A percentile compares a stretch with the other conserved stretches of the same genome.
phyloP scores from a whole-genome alignment of 2,113 vertebrate species.

The Otus sunia region DNA sequence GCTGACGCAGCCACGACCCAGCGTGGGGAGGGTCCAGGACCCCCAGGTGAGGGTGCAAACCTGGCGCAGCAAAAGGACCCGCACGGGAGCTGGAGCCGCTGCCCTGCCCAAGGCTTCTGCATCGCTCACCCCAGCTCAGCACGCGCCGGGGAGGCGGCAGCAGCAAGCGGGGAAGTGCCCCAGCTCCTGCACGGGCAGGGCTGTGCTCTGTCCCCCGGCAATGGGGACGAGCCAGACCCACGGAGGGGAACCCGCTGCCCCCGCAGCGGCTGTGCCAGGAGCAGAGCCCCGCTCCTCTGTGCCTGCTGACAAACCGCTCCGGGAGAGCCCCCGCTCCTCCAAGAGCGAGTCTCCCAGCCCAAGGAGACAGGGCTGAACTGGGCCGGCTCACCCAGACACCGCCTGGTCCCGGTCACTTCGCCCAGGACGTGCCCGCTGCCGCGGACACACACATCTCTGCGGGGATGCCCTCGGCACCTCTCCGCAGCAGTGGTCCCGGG shows the following conservation, averaged over 20 bases:
- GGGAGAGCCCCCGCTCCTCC: accelerated
- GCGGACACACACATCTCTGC: accelerated
- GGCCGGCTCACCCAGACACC: not conserved
- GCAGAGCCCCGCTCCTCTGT: not conserved
- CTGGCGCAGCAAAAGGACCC: too few relatives aligned
- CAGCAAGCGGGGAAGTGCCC: not conserved
- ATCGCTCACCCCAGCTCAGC: accelerated
- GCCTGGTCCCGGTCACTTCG: not conserved
- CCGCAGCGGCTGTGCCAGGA: accelerated
- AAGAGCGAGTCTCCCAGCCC: not conserved
- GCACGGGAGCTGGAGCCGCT: accelerated
- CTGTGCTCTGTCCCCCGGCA: too few relatives aligned
- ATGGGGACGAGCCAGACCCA: too few relatives aligned
- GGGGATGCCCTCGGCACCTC: accelerated
- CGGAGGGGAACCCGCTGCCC: not conserved
- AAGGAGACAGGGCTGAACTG: not conserved
- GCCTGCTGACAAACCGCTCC: accelerated
- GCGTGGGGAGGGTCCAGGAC: accelerated
- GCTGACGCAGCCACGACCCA: accelerated
- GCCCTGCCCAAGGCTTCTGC: not conserved
- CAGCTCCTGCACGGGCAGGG: not conserved
- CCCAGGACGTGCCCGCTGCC: not conserved
- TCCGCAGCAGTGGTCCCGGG: not conserved
- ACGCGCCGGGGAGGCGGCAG: accelerated
- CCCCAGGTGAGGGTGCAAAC: accelerated